phyloP scores from a whole-genome alignment of 2,888 invertebrate species.

The Metacarcinus magister region DNA sequence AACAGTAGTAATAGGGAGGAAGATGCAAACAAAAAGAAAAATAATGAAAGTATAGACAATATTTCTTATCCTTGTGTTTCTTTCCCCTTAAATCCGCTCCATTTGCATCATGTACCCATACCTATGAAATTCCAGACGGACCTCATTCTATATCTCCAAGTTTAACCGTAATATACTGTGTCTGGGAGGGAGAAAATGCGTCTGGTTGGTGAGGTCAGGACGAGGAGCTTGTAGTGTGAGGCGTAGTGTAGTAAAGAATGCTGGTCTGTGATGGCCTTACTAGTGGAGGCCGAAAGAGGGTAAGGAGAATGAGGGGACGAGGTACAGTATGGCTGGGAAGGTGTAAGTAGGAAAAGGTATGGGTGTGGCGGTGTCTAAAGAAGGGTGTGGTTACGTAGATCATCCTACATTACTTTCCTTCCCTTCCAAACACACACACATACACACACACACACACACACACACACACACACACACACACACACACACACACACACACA shows the following conservation, averaged over 20 bases:
- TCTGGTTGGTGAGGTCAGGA: not conserved
- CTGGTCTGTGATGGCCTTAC: too few species aligned
- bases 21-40: not conserved
- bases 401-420: not conserved
- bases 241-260: too few species aligned
- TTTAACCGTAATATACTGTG: not conserved
- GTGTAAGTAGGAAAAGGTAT: not conserved
- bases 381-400: not conserved
- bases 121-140: not conserved
- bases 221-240: not conserved
- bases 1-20: too few species aligned
- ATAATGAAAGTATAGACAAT: not conserved
- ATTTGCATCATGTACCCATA: not conserved
- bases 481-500: conserved; percentile 19
- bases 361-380: not conserved
- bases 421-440: not conserved
- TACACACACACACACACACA: too few species aligned
- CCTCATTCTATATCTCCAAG: not conserved
- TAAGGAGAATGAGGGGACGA: not conserved
- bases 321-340: not conserved
- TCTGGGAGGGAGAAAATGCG: not conserved
- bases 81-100: not conserved
- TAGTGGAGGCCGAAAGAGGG: too few species aligned
- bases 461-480: not conserved
- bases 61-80: not conserved